phyloP scores from a whole-genome alignment of 2,888 invertebrate genomes.

The Ellobium chinense region DNA sequence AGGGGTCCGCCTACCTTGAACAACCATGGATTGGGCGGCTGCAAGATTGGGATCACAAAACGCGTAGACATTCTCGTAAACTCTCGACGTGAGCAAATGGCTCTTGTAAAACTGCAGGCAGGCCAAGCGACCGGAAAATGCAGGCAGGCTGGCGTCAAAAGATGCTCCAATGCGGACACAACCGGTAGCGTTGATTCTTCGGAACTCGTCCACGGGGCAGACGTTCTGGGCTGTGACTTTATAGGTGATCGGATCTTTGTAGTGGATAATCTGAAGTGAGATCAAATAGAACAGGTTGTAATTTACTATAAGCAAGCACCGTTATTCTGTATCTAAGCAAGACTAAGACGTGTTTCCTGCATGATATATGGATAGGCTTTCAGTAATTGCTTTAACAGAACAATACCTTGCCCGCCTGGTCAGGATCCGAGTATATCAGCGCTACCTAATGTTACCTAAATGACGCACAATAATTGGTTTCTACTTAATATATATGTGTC shows the following conservation, averaged over 20 bases:
- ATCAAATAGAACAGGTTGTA: background rate
- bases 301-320: no score
- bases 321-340: no score
- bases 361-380: background rate
- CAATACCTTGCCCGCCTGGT: no score
- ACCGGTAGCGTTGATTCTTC: background rate
- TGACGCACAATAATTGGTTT: no score
- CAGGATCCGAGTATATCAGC: no score
- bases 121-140: background rate
- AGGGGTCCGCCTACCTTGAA: background rate
- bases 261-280: background rate
- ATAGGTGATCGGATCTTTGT: background rate
- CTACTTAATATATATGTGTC: no score
- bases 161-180: background rate
- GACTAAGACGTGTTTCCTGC: background rate
- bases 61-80: background rate
- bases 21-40: background rate
- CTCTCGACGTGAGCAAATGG: background rate
- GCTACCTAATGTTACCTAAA: no score
- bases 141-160: background rate
- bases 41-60: background rate
- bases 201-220: background rate
- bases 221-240: background rate
- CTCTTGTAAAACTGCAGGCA: background rate
- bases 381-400: no score